These are phyloP conservation scores for Cyphomyrmex costatus DNA, from an alignment of 1,140 invertebrate genomes.

Conservation along the genomic window DNA sequence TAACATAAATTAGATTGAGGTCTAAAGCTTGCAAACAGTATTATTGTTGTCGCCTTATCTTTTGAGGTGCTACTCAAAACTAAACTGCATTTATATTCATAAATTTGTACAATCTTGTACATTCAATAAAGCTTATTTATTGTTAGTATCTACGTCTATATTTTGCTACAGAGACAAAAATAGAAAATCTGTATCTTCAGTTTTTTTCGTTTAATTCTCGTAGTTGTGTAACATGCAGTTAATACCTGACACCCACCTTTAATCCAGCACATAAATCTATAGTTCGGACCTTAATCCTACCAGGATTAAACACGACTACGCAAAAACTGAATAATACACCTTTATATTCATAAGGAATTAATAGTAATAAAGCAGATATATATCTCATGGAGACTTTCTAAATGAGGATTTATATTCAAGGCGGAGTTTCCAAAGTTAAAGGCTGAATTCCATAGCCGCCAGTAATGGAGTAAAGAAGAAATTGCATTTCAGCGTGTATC, in stretches of 20 bases:
- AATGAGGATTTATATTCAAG: slow-evolving; percentile 30
- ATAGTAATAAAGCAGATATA: slow-evolving; percentile 6
- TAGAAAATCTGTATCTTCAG: not conserved
- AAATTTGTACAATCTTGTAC: no score
- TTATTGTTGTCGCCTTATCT: no score
- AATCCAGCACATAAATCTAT: slow-evolving; percentile 16
- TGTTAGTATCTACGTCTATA: not conserved
- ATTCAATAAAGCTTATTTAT: no score
- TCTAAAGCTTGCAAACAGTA: no score
- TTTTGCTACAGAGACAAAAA: not conserved
- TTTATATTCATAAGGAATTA: slow-evolving; percentile 46
- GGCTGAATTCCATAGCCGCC: not conserved
- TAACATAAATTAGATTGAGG: no score
- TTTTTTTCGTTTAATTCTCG: not conserved
- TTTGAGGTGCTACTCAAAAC: no score
- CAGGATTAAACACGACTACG: not conserved
- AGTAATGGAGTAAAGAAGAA: not conserved
- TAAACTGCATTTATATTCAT: no score
- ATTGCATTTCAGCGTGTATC: slow-evolving; percentile 21
- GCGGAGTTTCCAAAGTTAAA: slow-evolving; percentile 20
- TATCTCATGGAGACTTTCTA: slow-evolving; percentile 24
- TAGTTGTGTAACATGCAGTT: not conserved
- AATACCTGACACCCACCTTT: not conserved
- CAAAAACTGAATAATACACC: slow-evolving; percentile 23
- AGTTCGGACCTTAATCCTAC: not conserved